Percentiles rank a stretch among this genome's conserved stretches.
Conservation (phyloP, 2,797 vertebrate genomes). For the Arremon brunneinucha region DNA sequence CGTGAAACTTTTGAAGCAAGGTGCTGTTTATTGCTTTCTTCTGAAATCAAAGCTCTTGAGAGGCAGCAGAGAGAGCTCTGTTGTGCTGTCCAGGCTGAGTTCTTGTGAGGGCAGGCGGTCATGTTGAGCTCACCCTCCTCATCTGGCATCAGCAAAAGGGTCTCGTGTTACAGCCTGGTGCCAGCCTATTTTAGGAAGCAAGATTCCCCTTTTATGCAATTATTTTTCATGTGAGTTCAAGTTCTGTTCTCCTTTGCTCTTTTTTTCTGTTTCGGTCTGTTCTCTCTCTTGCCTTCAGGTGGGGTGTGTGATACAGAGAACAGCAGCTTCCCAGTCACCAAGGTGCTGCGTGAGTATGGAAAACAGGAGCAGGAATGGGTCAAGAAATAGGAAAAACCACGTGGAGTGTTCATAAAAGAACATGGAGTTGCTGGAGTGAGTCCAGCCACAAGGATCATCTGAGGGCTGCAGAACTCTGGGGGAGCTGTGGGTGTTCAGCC, state of each 20-base stretch:
- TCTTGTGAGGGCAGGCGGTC: not conserved
- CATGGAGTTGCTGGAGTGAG: not conserved
- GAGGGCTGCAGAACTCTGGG: not conserved
- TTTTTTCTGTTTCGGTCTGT: not conserved
- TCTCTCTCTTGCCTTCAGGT: not conserved
- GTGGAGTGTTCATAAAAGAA: not conserved
- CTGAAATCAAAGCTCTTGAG: not conserved
- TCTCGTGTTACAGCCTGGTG: slow-evolving; percentile 3
- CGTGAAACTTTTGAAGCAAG: slow-evolving; percentile 18
- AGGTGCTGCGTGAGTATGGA: not conserved
- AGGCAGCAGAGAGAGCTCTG: not conserved
- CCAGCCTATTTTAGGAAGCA: slow-evolving; percentile 3
- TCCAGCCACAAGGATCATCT: not conserved
- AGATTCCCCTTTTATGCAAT: slow-evolving; percentile 19
- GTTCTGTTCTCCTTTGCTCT: not conserved
- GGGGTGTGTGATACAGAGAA: not conserved
- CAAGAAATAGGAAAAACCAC: not conserved
- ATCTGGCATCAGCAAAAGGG: not conserved
- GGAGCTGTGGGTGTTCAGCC: not conserved
- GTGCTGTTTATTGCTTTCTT: slow-evolving; percentile 27
- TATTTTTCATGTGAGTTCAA: not conserved
- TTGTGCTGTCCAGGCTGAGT: not conserved
- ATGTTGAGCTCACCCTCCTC: not conserved
- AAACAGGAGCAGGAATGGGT: not conserved
- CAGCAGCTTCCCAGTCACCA: not conserved